Percentiles rank a stretch among this genome's conserved stretches.
Conservation (phyloP, 2,888 invertebrate species). For the Idaea dimidiata region DNA sequence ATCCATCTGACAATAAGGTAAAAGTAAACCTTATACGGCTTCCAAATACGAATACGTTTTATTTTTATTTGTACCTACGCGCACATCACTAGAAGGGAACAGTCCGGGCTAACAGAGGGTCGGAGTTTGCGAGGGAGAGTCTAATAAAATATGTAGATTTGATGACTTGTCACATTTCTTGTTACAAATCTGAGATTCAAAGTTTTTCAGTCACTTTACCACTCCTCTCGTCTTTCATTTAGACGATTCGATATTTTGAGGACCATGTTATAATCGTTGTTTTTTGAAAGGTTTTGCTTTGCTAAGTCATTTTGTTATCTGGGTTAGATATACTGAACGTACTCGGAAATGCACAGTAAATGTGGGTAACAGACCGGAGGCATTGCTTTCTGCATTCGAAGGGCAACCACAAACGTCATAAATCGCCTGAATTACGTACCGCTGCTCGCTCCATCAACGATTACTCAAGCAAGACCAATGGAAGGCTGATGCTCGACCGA, state of each 20-base stretch:
- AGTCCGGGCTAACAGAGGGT: conserved; percentile 68
- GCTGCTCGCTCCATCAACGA: conserved; percentile 46
- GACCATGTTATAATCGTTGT: not conserved
- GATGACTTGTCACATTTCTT: conserved; percentile 81
- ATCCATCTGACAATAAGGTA: too few species aligned
- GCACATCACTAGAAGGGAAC: conserved; percentile 54
- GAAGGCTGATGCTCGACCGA: conserved; percentile 34
- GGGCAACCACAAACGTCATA: conserved; percentile 52
- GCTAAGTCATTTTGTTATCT: not conserved
- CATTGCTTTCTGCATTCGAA: conserved; percentile 36
- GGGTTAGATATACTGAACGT: not conserved
- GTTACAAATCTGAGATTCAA: conserved; percentile 77
- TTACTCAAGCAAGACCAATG: conserved; percentile 42
- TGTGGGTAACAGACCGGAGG: conserved; percentile 37
- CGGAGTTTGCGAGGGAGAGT: conserved; percentile 67
- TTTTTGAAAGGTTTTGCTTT: not conserved
- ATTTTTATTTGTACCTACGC: not conserved
- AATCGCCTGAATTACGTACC: conserved; percentile 46
- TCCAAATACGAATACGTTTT: too few species aligned
- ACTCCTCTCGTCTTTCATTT: conserved; percentile 27
- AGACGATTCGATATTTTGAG: not conserved
- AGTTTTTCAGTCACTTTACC: conserved; percentile 68
- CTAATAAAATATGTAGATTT: conserved; percentile 81
- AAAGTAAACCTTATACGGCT: too few species aligned
- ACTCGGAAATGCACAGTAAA: conserved; percentile 31